These are phyloP conservation scores for Junco hyemalis DNA, from an alignment of 2,113 vertebrate species.

Conservation along the genomic window DNA sequence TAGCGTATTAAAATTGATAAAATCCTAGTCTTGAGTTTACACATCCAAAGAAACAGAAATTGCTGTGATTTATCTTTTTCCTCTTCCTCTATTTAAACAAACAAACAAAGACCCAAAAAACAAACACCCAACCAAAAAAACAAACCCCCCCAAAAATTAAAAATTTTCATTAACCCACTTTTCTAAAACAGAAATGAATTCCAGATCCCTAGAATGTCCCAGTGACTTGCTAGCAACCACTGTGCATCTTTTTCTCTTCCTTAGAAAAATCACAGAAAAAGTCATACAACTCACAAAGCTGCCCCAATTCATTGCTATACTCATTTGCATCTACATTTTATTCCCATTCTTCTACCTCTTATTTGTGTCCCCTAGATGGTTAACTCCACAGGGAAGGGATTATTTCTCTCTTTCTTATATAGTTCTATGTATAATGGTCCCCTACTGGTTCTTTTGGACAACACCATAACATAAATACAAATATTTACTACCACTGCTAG, in stretches of 20 bases:
- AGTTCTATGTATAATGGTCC: background rate
- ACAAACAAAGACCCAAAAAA: background rate
- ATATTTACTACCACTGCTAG: constrained; percentile 23
- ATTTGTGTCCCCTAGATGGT: constrained; percentile 27
- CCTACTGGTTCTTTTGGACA: constrained; percentile 32
- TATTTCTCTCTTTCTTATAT: constrained; percentile 22
- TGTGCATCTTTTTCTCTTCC: background rate
- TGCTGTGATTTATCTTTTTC: background rate
- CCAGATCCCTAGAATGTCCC: background rate
- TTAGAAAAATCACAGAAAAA: background rate
- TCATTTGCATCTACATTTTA: constrained; percentile 40
- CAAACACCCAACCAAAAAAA: background rate
- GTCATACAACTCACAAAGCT: background rate
- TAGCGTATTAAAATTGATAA: background rate
- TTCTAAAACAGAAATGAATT: background rate
- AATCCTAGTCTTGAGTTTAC: background rate
- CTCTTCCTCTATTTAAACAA: background rate
- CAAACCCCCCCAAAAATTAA: background rate
- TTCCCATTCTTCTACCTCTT: constrained; percentile 5
- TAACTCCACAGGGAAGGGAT: constrained; percentile 40
- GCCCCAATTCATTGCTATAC: background rate
- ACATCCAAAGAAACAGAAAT: background rate
- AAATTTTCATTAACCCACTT: background rate
- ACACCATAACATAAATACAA: constrained; percentile 9
- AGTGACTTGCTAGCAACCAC: background rate